Percentiles rank a stretch among this genome's conserved stretches.
phyloP scores from a whole-genome alignment of 1,140 invertebrate genomes.

The Grapholita molesta region DNA sequence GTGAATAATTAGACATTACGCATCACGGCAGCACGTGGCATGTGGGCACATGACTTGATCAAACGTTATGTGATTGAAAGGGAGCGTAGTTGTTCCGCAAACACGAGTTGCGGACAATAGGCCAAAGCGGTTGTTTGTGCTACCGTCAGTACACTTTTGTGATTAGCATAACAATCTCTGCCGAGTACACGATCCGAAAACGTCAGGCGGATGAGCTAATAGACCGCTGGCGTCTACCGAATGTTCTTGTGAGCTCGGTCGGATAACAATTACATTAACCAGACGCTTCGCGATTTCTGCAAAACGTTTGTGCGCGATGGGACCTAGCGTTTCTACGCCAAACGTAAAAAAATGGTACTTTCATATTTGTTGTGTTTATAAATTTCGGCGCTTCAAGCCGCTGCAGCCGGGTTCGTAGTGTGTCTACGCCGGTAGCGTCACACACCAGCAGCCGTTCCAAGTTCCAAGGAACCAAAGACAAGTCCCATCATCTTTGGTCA shows the following conservation, averaged over 20 bases:
- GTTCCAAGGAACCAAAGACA: too few relatives aligned
- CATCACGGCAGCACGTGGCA: neutral
- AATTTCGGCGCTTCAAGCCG: too few relatives aligned
- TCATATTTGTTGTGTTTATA: too few relatives aligned
- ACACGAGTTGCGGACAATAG: conserved; percentile 52
- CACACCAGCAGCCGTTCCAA: too few relatives aligned
- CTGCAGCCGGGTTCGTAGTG: too few relatives aligned
- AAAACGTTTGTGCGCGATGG: too few relatives aligned
- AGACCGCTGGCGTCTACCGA: neutral
- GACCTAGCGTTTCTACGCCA: too few relatives aligned
- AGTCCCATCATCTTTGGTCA: too few relatives aligned
- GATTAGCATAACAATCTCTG: conserved; percentile 40
- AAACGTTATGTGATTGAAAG: conserved; percentile 54
- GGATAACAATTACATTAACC: neutral
- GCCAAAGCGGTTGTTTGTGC: conserved; percentile 46
- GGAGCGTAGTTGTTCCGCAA: conserved; percentile 40
- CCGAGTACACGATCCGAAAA: neutral
- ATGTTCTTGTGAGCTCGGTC: neutral
- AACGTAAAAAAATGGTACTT: too few relatives aligned
- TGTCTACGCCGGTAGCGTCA: too few relatives aligned
- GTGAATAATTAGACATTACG: neutral
- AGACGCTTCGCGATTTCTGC: too few relatives aligned
- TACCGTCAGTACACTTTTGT: conserved; percentile 41
- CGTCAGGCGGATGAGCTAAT: neutral
- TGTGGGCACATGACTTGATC: conserved; percentile 31